phyloP scores from a whole-genome alignment of 2,113 vertebrate species.

The Pogona vitticeps region DNA sequence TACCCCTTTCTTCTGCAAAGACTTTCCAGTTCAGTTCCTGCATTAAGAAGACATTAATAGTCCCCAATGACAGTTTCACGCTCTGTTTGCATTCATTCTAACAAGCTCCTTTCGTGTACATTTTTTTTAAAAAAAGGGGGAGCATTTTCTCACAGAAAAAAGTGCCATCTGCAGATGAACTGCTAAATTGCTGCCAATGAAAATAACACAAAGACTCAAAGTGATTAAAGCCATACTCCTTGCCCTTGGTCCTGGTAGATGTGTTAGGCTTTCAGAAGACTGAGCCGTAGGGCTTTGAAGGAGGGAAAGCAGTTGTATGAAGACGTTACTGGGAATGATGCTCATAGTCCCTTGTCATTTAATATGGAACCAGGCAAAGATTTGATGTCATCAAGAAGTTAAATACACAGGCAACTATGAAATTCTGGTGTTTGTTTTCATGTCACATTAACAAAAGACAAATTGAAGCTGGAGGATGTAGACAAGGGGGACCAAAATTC shows the following conservation, averaged over 20 bases:
- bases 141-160: neutral
- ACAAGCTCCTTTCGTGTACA: neutral
- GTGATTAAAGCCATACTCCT: neutral
- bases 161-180: neutral
- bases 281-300: neutral
- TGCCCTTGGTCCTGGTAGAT: neutral
- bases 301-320: neutral
- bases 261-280: neutral
- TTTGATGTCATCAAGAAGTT: neutral
- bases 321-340: neutral
- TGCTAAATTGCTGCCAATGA: neutral
- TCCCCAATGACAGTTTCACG: slow-evolving; percentile 51
- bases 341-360: neutral
- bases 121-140: too few relatives aligned
- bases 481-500: neutral
- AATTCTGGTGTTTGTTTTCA: neutral
- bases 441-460: neutral
- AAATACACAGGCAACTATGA: too few relatives aligned
- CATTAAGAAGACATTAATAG: slow-evolving; percentile 55
- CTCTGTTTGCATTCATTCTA: slow-evolving; percentile 54
- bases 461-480: too few relatives aligned
- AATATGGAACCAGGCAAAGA: neutral
- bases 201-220: neutral
- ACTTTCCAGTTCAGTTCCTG: slow-evolving; percentile 53
- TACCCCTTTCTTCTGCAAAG: slow-evolving; percentile 8